A percentile compares a stretch with the other conserved stretches of the same genome.
phyloP scores from a whole-genome alignment of 2,113 vertebrate species.

The Zapornia atra region DNA sequence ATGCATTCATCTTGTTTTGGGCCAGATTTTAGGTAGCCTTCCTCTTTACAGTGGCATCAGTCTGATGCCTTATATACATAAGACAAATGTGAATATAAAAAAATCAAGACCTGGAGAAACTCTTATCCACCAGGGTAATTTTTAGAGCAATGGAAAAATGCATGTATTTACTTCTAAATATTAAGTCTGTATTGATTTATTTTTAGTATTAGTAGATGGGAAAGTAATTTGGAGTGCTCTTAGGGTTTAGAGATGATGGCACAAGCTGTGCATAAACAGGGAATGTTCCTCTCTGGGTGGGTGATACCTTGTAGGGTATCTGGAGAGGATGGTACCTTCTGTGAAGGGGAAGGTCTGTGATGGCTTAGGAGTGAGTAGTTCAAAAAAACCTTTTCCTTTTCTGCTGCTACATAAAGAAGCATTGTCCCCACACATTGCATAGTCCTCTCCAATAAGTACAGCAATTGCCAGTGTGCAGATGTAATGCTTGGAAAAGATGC shows the following conservation, averaged over 20 bases:
- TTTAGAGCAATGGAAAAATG: neutral
- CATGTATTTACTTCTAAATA: neutral
- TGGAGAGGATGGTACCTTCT: neutral
- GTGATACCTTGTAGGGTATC: too few relatives aligned
- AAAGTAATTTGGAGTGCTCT: neutral
- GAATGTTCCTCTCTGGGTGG: neutral
- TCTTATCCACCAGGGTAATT: neutral
- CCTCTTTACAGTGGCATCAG: neutral
- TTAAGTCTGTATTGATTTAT: neutral
- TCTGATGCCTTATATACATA: neutral
- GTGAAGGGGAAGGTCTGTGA: neutral
- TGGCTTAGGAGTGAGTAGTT: neutral
- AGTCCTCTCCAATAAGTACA: neutral
- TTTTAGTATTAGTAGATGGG: neutral
- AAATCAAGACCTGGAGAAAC: neutral
- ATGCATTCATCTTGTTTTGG: neutral
- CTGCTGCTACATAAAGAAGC: neutral
- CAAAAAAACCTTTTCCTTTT: neutral
- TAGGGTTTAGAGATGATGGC: neutral
- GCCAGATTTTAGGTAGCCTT: neutral
- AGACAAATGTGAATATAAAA: neutral
- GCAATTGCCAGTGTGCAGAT: neutral
- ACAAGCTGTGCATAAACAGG: neutral
- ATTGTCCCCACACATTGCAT: neutral
- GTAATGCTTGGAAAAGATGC: neutral